Evolutionary conservation across 2,888 invertebrate species (phyloP), one percentile per base, ranked within the genome.

Genomic region (Oligia fasciuncula): DNA sequence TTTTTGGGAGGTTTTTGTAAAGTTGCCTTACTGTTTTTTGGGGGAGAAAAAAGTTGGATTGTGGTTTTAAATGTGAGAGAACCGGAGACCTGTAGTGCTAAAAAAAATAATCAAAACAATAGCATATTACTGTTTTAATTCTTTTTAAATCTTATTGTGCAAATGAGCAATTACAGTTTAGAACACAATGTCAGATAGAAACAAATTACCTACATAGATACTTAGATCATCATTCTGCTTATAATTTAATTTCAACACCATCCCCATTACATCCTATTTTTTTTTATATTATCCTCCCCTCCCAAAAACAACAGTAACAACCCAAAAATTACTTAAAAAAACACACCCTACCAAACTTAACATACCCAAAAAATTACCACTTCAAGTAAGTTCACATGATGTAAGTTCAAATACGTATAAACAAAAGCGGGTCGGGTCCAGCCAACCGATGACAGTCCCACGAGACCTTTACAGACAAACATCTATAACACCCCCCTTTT

Each of bases 371-470:
- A 89, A 89, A 88, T 89, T 90, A 89, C 89, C 90, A 89, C 88
- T 87, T 84, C 85, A 91, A 91, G 90, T 87, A 88, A 89, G n/a
- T n/a, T n/a, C 85, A 91, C 85, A 91, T 88, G 85, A 89, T 89
- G 90, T 90, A 91, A 92, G 92, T 93, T 93, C 92, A 93, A 95
- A 96, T 93, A 91, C 90, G 90, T 69, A 93, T 95, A 96, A 93
- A 96, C 96, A 96, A 96, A 96, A 92, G 93, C 91, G 90, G 87
- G 86, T 92, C 90, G 82, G 77, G 88, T 85, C 88, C 91, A 89
- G 84, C 89, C 88, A 87, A 89, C 91, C 91, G 90, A 84, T 86
- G 88, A 80, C 85, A 81, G 85, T 92, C 94, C 93, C 94, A 86
- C 81, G 93, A 87, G 92, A 88, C 81, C 86, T 86, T 66, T 35